These are phyloP conservation scores for Syngnathus acus DNA, from an alignment of 2,797 vertebrate species.

Conservation along the genomic window DNA sequence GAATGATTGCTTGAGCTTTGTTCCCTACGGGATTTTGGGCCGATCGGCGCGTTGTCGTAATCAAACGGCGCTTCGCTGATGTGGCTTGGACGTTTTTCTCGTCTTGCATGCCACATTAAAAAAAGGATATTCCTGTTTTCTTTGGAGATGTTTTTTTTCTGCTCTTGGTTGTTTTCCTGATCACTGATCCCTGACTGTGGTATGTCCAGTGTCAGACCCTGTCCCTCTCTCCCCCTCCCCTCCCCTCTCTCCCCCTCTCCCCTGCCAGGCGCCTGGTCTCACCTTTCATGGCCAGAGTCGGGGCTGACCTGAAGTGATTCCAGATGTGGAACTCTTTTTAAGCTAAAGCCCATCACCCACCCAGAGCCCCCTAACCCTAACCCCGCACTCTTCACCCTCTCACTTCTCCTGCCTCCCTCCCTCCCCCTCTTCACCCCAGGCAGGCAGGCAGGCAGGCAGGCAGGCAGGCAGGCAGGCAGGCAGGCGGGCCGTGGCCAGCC, in stretches of 20 bases:
- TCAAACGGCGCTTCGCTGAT: not conserved
- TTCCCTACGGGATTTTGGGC: not conserved
- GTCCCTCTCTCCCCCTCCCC: constrained; percentile 40
- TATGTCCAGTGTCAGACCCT: constrained; percentile 59
- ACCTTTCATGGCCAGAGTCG: constrained; percentile 71
- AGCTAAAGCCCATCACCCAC: constrained; percentile 27
- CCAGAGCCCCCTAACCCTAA: constrained; percentile 1
- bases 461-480: too few species aligned
- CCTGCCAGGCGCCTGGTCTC: constrained; percentile 58
- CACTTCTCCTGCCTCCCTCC: constrained; percentile 8
- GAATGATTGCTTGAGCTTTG: not conserved
- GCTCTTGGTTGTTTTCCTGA: constrained; percentile 30
- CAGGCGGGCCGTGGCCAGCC: constrained; percentile 43
- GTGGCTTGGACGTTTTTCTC: constrained; percentile 12
- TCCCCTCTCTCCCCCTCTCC: constrained; percentile 22
- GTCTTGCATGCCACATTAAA: constrained; percentile 19
- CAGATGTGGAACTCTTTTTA: constrained; percentile 71
- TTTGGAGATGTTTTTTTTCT: constrained; percentile 22
- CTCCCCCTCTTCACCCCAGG: constrained; percentile 17
- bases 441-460: too few species aligned
- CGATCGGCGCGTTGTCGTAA: not conserved
- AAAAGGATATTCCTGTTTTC: constrained; percentile 7
- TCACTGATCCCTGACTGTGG: constrained; percentile 49
- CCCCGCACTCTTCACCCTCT: constrained; percentile 7
- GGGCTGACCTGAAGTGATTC: constrained; percentile 75